phyloP scores from a whole-genome alignment of 2,113 vertebrate species.

The Carettochelys insculpta region DNA sequence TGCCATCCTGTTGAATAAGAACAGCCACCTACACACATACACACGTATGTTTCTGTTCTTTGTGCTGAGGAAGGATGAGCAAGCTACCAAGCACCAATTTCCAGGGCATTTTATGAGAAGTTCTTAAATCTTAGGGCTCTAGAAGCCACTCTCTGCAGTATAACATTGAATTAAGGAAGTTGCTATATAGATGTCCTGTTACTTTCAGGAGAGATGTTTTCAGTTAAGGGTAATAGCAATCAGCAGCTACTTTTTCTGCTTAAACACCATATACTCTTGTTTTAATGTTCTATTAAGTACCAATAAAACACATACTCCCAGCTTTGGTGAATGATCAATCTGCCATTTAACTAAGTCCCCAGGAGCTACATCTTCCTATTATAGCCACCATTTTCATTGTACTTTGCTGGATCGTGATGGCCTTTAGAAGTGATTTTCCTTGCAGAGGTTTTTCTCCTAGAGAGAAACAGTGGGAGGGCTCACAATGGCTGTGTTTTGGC shows the following conservation, averaged over 20 bases:
- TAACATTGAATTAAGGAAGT: constrained; percentile 66
- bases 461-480: constrained; percentile 9
- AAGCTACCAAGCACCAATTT: constrained; percentile 60
- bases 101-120: constrained; percentile 60
- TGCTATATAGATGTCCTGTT: constrained; percentile 30
- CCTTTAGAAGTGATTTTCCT: not conserved
- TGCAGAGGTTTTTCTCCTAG: constrained; percentile 12
- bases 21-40: not conserved
- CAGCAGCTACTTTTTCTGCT: constrained; percentile 7
- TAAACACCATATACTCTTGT: constrained; percentile 42
- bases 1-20: constrained; percentile 64
- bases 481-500: not conserved
- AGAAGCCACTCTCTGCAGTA: not conserved
- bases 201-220: constrained; percentile 58
- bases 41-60: constrained; percentile 40
- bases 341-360: constrained; percentile 33
- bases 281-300: constrained; percentile 49
- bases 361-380: constrained; percentile 15
- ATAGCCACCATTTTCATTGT: not conserved
- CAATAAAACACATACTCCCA: constrained; percentile 44
- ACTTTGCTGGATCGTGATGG: not conserved
- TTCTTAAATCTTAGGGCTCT: constrained; percentile 68
- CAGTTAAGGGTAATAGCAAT: constrained; percentile 42
- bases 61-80: constrained; percentile 34
- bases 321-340: constrained; percentile 25